Evolutionary conservation across 2,113 vertebrate genomes (phyloP).

Genomic region (Etia nguti): DNA sequence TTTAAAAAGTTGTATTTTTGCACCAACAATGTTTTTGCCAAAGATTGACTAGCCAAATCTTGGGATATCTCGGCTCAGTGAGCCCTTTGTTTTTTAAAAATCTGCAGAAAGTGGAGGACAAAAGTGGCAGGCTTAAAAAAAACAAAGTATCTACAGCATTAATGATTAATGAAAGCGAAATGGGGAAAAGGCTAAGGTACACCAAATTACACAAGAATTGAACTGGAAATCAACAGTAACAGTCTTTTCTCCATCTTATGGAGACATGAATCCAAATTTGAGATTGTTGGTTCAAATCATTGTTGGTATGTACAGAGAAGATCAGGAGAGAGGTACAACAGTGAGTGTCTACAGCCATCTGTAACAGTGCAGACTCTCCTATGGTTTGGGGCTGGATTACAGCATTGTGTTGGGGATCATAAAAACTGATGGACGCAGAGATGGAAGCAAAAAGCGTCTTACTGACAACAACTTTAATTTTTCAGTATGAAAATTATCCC

Average conservation of each 20-base stretch:
- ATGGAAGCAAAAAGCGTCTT: background rate
- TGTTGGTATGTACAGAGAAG: background rate
- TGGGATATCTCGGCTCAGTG: too few species aligned
- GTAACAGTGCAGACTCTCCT: background rate
- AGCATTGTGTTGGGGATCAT: background rate
- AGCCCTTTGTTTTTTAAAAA: too few species aligned
- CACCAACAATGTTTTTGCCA: too few species aligned
- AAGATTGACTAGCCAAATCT: too few species aligned
- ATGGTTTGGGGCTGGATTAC: background rate
- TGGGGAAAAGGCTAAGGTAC: background rate
- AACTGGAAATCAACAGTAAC: background rate
- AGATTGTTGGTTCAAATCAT: background rate
- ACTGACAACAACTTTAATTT: background rate
- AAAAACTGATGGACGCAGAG: background rate
- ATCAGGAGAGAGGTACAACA: background rate
- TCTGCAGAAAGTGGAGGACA: too few species aligned
- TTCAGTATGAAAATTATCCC: background rate
- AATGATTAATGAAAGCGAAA: background rate
- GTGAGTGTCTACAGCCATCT: background rate
- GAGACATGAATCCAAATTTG: background rate
- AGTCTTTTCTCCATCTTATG: background rate
- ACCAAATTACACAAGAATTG: background rate
- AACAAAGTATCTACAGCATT: background rate
- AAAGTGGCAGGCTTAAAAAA: background rate
- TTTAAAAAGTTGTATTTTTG: too few species aligned